A percentile compares a stretch with the other conserved stretches of the same genome.
These are phyloP conservation scores for Syngnathus floridae DNA, from an alignment of 2,113 vertebrate species.

Conservation along the genomic window DNA sequence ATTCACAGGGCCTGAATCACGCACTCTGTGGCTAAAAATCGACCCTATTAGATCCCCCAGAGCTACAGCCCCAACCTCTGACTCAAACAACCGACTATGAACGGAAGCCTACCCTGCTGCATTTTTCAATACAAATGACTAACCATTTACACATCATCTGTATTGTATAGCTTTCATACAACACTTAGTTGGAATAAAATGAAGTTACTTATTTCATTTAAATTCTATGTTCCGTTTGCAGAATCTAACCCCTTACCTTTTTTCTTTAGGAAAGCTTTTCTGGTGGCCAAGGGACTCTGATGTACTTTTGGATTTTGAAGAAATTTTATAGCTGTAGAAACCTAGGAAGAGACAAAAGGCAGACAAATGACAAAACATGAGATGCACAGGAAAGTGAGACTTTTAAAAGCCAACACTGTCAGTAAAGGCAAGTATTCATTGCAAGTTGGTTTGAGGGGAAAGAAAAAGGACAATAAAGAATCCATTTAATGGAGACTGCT, in stretches of 20 bases:
- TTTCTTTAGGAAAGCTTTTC: slow-evolving; percentile 92
- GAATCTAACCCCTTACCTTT: slow-evolving; percentile 79
- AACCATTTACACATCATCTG: background rate
- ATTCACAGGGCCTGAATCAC: slow-evolving; percentile 67
- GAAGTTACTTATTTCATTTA: slow-evolving; percentile 12
- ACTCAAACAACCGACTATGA: slow-evolving; percentile 47
- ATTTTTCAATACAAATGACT: background rate
- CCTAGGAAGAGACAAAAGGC: slow-evolving; percentile 67
- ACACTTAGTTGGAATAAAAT: slow-evolving; percentile 2
- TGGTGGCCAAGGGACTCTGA: slow-evolving; percentile 82
- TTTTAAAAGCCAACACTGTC: slow-evolving; percentile 32
- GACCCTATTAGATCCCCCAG: slow-evolving; percentile 52
- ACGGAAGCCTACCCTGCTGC: background rate
- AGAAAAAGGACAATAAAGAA: slow-evolving; percentile 32
- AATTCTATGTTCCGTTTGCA: background rate
- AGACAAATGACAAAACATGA: slow-evolving; percentile 40
- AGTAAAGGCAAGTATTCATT: slow-evolving; percentile 39
- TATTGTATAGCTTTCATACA: slow-evolving; percentile 27
- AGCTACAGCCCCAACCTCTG: slow-evolving; percentile 60
- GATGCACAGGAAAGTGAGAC: slow-evolving; percentile 31
- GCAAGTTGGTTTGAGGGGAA: background rate
- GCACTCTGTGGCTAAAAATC: slow-evolving; percentile 64
- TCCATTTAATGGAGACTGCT: slow-evolving; percentile 57
- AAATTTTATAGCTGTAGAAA: slow-evolving; percentile 93
- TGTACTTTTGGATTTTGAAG: slow-evolving; percentile 90